phyloP scores from a whole-genome alignment of 2,797 vertebrate genomes.

The Phoxinus dragarum region DNA sequence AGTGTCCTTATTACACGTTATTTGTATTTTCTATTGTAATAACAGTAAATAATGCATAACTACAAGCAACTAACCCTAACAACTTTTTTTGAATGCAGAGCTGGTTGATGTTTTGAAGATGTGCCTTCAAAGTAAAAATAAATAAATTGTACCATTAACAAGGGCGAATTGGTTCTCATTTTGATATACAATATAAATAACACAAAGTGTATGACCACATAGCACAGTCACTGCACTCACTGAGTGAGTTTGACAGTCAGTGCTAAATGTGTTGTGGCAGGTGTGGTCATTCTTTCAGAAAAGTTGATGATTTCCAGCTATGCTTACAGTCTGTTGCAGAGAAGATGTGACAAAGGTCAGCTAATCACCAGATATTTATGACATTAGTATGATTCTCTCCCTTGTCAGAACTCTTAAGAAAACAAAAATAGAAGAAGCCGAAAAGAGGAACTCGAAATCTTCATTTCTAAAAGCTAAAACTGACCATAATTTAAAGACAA shows the following conservation, averaged over 20 bases:
- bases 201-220: not conserved
- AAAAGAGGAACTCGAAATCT: not conserved
- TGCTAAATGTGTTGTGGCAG: not conserved
- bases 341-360: conserved; percentile 16
- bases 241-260: not conserved
- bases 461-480: not conserved
- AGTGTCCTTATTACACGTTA: not conserved
- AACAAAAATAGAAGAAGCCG: not conserved
- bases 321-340: not conserved
- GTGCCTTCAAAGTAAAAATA: not conserved
- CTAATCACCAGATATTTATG: not conserved
- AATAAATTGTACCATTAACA: not conserved
- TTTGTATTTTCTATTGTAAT: not conserved
- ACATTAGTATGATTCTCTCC: not conserved
- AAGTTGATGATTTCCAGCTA: not conserved
- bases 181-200: not conserved
- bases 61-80: not conserved
- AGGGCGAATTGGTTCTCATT: not conserved
- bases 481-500: not conserved
- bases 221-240: not conserved
- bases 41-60: not conserved
- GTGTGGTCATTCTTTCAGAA: not conserved
- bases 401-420: not conserved
- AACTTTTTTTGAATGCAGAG: not conserved
- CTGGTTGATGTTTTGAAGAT: not conserved